Evolutionary conservation across 2,888 invertebrate genomes (phyloP).

Genomic region (Apotomis turbidana): DNA sequence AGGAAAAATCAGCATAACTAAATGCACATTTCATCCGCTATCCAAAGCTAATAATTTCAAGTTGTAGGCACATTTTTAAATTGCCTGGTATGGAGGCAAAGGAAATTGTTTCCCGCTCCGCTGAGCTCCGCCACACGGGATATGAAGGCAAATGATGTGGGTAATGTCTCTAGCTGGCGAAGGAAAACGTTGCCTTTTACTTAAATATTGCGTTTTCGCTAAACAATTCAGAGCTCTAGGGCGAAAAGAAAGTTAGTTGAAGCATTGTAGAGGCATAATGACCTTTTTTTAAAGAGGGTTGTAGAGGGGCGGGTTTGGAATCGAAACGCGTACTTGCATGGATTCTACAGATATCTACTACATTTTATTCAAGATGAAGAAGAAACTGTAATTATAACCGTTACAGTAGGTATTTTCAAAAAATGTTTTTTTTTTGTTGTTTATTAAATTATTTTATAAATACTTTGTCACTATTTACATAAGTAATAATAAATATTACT

Average conservation of each 20-base stretch:
- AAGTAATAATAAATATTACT: too few relatives aligned
- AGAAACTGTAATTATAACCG: neutral
- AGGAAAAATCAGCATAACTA: neutral
- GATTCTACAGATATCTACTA: neutral
- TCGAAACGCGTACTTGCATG: neutral
- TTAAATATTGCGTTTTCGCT: slow-evolving; percentile 10
- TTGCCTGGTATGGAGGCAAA: slow-evolving; percentile 27
- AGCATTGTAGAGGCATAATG: neutral
- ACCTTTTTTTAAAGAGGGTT: neutral
- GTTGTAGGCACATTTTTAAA: slow-evolving; percentile 40
- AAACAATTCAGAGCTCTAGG: neutral
- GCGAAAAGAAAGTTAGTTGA: neutral
- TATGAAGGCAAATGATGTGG: slow-evolving; percentile 53
- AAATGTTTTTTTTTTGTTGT: too few relatives aligned
- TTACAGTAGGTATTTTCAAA: too few relatives aligned
- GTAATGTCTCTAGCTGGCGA: slow-evolving; percentile 39
- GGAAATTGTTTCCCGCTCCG: slow-evolving; percentile 42
- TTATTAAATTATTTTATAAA: too few relatives aligned
- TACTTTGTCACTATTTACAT: too few relatives aligned
- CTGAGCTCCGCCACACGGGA: slow-evolving; percentile 42
- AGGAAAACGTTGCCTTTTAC: slow-evolving; percentile 20
- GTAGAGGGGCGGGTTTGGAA: neutral
- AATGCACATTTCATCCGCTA: neutral
- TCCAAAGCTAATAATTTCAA: slow-evolving; percentile 24
- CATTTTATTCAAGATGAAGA: neutral